A percentile compares a stretch with the other conserved stretches of the same genome.
Evolutionary conservation across 1,140 invertebrate genomes (phyloP).

Genomic region (Caerostris darwini): DNA sequence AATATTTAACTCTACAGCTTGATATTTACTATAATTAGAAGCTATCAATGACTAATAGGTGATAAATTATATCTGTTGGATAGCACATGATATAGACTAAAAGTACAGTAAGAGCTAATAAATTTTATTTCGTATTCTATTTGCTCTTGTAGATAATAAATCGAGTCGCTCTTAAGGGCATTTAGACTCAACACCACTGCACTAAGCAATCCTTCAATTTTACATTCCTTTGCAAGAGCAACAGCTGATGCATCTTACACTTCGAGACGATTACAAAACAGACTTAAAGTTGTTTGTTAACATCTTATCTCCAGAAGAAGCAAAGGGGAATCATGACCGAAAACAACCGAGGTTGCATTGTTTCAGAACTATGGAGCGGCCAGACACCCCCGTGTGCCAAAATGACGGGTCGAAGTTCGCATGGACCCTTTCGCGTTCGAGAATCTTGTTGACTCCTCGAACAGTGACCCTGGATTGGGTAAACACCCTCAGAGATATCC

Average conservation of each 20-base stretch:
- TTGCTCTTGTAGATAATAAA: no score
- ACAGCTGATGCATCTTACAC: background rate
- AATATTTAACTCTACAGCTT: no score
- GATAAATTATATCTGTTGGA: no score
- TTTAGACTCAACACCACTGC: background rate
- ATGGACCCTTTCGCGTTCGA: slow-evolving; percentile 22
- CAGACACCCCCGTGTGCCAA: background rate
- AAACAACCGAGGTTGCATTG: slow-evolving; percentile 9
- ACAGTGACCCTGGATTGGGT: slow-evolving; percentile 37
- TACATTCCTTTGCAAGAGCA: background rate
- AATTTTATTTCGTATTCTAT: no score
- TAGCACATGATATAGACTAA: no score
- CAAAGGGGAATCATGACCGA: background rate
- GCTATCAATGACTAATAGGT: no score
- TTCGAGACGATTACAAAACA: background rate
- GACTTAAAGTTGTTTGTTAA: slow-evolving; percentile 6
- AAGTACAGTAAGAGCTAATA: no score
- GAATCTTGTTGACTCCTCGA: slow-evolving; percentile 63
- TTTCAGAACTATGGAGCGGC: slow-evolving; percentile 5
- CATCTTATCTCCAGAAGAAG: background rate
- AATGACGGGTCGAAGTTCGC: slow-evolving; percentile 10
- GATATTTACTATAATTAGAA: no score
- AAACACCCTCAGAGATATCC: slow-evolving; percentile 54
- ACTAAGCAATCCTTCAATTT: background rate
- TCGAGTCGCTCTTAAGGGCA: no score